These are phyloP conservation scores for Volucella inflata DNA, from an alignment of 2,888 invertebrate genomes.

Conservation along the genomic window DNA sequence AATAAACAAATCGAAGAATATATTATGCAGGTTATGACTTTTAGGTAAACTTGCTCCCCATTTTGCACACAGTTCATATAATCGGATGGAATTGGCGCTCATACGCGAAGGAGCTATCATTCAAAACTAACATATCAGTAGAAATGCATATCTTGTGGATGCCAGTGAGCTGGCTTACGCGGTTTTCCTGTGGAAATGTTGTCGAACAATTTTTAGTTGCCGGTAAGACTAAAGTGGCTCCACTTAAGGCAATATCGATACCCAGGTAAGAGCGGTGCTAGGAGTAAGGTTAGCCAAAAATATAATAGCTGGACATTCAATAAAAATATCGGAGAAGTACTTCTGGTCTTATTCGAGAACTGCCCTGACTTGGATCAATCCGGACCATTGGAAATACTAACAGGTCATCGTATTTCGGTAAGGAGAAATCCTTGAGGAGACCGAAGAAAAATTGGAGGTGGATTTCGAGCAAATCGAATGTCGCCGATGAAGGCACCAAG, in stretches of 20 bases:
- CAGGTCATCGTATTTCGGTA: constrained; percentile 75
- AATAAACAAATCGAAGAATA: too few relatives aligned
- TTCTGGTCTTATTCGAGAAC: constrained; percentile 75
- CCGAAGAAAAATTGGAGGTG: too few relatives aligned
- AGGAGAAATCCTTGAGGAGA: constrained; percentile 73
- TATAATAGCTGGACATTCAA: constrained; percentile 11
- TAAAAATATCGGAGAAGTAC: constrained; percentile 43
- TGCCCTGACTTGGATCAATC: constrained; percentile 7
- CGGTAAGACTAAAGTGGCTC: constrained; percentile 71
- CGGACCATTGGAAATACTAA: constrained; percentile 70
- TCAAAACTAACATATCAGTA: neutral
- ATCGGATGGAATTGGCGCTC: constrained; percentile 63
- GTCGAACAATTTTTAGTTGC: constrained; percentile 49
- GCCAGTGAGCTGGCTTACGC: constrained; percentile 74
- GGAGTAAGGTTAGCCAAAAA: constrained; percentile 46
- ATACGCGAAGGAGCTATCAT: neutral
- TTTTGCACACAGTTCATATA: too few relatives aligned
- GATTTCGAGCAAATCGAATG: too few relatives aligned
- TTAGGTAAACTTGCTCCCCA: too few relatives aligned
- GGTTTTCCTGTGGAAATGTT: constrained; percentile 34
- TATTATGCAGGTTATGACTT: too few relatives aligned
- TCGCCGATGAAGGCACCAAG: too few relatives aligned
- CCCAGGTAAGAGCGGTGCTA: constrained; percentile 74
- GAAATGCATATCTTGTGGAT: constrained; percentile 61
- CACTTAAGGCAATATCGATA: constrained; percentile 67